phyloP scores from a whole-genome alignment of 2,888 invertebrate genomes.

The Dolomedes plantarius region DNA sequence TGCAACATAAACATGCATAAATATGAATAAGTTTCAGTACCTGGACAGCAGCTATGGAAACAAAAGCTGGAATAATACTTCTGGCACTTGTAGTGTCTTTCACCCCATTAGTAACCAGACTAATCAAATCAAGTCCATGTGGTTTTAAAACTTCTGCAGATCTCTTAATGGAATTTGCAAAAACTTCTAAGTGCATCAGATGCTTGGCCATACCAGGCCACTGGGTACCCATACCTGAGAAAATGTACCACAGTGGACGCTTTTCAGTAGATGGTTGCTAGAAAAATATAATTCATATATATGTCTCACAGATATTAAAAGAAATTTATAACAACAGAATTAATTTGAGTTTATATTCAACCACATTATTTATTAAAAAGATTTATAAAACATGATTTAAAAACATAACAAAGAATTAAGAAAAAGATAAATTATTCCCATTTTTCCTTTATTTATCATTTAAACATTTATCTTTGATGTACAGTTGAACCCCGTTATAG shows the following conservation, averaged over 20 bases:
- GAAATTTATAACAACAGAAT: background rate
- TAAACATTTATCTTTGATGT: too few relatives aligned
- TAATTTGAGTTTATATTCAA: too few relatives aligned
- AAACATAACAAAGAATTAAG: too few relatives aligned
- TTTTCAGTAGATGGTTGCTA: conserved; percentile 78
- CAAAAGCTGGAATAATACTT: conserved; percentile 83
- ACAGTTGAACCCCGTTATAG: too few relatives aligned
- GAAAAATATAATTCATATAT: background rate
- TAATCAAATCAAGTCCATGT: conserved; percentile 88
- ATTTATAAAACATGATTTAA: too few relatives aligned
- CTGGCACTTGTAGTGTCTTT: conserved; percentile 83
- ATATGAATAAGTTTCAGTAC: too few relatives aligned
- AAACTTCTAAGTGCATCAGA: conserved; percentile 88
- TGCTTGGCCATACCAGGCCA: conserved; percentile 97
- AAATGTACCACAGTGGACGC: conserved; percentile 94
- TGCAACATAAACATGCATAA: too few relatives aligned
- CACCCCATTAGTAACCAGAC: conserved; percentile 86
- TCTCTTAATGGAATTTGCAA: conserved; percentile 86
- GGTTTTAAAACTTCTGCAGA: conserved; percentile 86
- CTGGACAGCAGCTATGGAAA: conserved; percentile 96
- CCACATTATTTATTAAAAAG: too few relatives aligned
- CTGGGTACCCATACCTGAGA: conserved; percentile 98
- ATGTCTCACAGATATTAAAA: background rate
- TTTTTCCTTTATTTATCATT: too few relatives aligned
- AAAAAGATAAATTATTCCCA: too few relatives aligned